Evolutionary conservation across 1,140 invertebrate genomes (phyloP), one percentile per base, ranked within the genome.

Genomic region (Lanistes nyassanus): DNA sequence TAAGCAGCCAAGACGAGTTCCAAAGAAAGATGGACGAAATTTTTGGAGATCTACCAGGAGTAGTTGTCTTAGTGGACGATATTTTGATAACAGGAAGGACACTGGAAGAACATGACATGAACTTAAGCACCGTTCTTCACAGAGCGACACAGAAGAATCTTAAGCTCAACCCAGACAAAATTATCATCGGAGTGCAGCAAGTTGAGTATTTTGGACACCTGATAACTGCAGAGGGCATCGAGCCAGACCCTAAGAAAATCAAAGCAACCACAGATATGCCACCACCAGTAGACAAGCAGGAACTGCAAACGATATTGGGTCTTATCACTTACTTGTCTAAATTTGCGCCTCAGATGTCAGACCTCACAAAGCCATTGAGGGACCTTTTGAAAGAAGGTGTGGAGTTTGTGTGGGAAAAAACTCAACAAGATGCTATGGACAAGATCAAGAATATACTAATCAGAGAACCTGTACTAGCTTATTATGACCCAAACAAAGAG

Each of bases 261-360:
- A 76, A 83, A 34, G 83, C 84, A n/a, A 86, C 90, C 23, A 3
- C 29, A 23, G 47, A 77, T 6, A 78, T 78, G 65, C 29, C 76
- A 26, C 34, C 58, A 47, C 78, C 78, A 6, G 19, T 51, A 11
- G 58, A 75, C 70, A 58, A 39, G 4, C 34, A 64, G 36, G 75
- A 81, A 23, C 68, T 83, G 19, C 70, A 81, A 73, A 75, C 39
- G 4, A 70, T 83, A 19, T 65, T 89, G 21, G 87, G 83, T 29
- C 80, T 90, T 69, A 76, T 89, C 0, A 89, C 75, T 21, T 90
- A 90, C 79, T 60, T 89, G 29, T 51, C 67, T 11, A 86, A 81
- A 76, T 88, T 85, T 70, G 71, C 82, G 6, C 80, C 84, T 23
- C 83, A 90, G 75, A 82, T 87, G 26, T 53, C 60, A 0, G 68